Percentiles rank a stretch among this genome's conserved stretches.
These are phyloP conservation scores for Carassius carassius DNA, from an alignment of 2,113 vertebrate genomes.

Conservation along the genomic window DNA sequence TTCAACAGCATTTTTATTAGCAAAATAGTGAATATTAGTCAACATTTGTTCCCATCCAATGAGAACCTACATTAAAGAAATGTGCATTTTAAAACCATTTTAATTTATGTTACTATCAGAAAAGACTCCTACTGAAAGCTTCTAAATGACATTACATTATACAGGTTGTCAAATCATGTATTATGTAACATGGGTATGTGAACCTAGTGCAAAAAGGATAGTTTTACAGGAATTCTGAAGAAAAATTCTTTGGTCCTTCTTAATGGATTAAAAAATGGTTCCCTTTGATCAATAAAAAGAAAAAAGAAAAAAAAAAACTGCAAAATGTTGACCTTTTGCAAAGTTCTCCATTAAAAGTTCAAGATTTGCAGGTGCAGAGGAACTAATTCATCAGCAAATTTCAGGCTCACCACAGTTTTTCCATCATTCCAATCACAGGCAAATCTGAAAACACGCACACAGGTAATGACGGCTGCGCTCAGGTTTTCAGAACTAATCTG, in stretches of 20 bases:
- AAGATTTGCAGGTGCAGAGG: constrained; percentile 34
- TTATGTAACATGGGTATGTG: not conserved
- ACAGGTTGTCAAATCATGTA: constrained; percentile 27
- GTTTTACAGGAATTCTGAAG: constrained; percentile 38
- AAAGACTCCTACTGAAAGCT: constrained; percentile 40
- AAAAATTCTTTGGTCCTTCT: constrained; percentile 67
- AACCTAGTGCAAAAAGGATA: constrained; percentile 14
- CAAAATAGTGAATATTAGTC: constrained; percentile 77
- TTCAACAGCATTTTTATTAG: constrained; percentile 77
- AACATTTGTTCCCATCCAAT: constrained; percentile 71
- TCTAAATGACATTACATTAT: constrained; percentile 18
- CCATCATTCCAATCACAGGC: constrained; percentile 32
- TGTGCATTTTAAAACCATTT: constrained; percentile 69
- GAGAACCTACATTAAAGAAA: constrained; percentile 63
- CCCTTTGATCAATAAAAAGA: constrained; percentile 57
- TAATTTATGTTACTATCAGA: constrained; percentile 62
- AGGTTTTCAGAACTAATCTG: not conserved
- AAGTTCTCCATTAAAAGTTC: not conserved
- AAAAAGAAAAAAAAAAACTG: not conserved
- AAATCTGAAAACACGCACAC: constrained; percentile 19
- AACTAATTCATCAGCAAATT: not conserved
- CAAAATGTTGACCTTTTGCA: not conserved
- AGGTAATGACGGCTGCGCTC: not conserved
- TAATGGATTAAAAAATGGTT: constrained; percentile 67
- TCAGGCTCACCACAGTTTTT: constrained; percentile 29